Evolutionary conservation across 1,140 invertebrate genomes (phyloP).

Genomic region (Brachionus calyciflorus): DNA sequence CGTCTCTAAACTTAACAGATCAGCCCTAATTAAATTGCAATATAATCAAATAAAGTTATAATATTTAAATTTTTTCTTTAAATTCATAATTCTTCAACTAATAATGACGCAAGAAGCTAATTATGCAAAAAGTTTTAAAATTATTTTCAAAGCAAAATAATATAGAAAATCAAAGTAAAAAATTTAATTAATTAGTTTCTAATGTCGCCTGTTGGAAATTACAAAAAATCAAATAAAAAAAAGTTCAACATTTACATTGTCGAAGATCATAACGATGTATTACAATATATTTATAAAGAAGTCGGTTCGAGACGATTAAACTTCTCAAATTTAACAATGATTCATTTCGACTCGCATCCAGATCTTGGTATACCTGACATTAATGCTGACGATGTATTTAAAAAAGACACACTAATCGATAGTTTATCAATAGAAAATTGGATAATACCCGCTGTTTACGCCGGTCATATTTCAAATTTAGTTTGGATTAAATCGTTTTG

Average conservation of each 20-base stretch:
- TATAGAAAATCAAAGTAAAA: too few relatives aligned
- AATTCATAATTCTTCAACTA: too few relatives aligned
- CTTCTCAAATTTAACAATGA: conserved; percentile 69
- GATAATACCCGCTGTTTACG: conserved; percentile 80
- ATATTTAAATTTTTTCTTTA: too few relatives aligned
- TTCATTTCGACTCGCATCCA: conserved; percentile 87
- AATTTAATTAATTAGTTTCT: too few relatives aligned
- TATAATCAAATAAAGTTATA: too few relatives aligned
- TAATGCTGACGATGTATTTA: conserved; percentile 68
- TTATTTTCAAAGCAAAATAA: too few relatives aligned
- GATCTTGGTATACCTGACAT: conserved; percentile 76
- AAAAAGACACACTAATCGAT: conserved; percentile 65
- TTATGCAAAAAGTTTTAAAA: too few relatives aligned
- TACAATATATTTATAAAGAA: conserved; percentile 70
- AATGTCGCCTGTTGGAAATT: too few relatives aligned
- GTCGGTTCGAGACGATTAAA: conserved; percentile 79
- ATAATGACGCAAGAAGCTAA: too few relatives aligned
- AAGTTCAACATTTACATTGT: conserved; percentile 61
- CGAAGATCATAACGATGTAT: conserved; percentile 73
- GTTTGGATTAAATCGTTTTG: conserved; percentile 85
- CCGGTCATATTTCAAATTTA: conserved; percentile 74
- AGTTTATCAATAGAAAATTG: conserved; percentile 76
- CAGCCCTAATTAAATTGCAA: too few relatives aligned
- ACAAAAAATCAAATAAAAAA: neutral
- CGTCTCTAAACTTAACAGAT: too few relatives aligned